These are phyloP conservation scores for Pogonophryne albipinna DNA, from an alignment of 2,797 vertebrate genomes.

Conservation along the genomic window DNA sequence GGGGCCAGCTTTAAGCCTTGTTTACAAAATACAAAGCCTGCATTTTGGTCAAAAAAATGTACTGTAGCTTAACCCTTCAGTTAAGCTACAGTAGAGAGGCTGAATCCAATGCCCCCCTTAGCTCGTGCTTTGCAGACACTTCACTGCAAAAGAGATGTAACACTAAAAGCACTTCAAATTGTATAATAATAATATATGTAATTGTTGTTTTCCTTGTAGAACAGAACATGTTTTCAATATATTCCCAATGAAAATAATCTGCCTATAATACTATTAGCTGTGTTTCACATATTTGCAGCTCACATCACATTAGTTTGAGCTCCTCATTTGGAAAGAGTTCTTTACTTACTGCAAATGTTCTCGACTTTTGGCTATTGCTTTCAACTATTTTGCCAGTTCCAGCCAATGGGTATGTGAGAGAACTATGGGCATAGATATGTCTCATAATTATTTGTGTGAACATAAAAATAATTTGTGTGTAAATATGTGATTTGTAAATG, in stretches of 20 bases:
- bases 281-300: conserved; percentile 6
- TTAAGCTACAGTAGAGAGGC: conserved; percentile 14
- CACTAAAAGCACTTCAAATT: not conserved
- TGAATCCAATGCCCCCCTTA: not conserved
- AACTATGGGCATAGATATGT: too few relatives aligned
- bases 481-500: too few relatives aligned
- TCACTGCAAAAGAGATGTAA: conserved; percentile 11
- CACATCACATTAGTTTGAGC: not conserved
- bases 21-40: not conserved
- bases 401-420: not conserved
- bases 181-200: not conserved
- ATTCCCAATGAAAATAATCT: not conserved
- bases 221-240: not conserved
- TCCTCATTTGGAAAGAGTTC: not conserved
- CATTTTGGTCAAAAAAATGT: conserved; percentile 1
- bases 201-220: conserved; percentile 7
- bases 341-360: not conserved
- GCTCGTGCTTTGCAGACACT: conserved; percentile 7
- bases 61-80: not conserved
- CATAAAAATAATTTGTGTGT: too few relatives aligned
- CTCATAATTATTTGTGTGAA: too few relatives aligned
- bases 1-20: conserved; percentile 21
- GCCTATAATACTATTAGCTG: not conserved
- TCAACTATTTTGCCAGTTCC: not conserved
- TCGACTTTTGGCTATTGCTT: not conserved